These are phyloP conservation scores for Iselma pallidipennis DNA, from an alignment of 2,888 invertebrate species.

Conservation along the genomic window DNA sequence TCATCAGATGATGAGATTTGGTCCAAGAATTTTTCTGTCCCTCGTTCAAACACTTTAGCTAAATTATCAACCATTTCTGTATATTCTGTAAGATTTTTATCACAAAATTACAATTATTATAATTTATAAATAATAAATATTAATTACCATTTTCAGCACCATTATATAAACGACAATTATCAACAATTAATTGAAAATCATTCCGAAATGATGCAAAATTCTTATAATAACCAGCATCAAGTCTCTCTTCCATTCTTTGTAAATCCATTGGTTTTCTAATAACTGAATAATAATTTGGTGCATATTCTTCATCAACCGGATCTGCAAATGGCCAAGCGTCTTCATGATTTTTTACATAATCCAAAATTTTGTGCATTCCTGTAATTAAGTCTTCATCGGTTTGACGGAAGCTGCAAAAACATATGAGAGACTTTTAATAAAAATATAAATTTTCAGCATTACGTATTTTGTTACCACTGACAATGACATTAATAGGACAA, in stretches of 20 bases:
- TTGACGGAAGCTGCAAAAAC: slow-evolving; percentile 69
- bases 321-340: slow-evolving; percentile 96
- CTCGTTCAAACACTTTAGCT: slow-evolving; percentile 78
- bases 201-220: slow-evolving; percentile 79
- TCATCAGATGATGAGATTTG: slow-evolving; percentile 80
- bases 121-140: neutral
- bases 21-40: slow-evolving; percentile 82
- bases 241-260: slow-evolving; percentile 82
- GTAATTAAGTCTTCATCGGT: slow-evolving; percentile 84
- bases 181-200: slow-evolving; percentile 90
- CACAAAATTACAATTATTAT: slow-evolving; percentile 23
- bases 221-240: slow-evolving; percentile 80
- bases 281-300: slow-evolving; percentile 80
- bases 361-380: slow-evolving; percentile 90
- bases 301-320: slow-evolving; percentile 90
- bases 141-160: slow-evolving; percentile 85
- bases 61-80: slow-evolving; percentile 87
- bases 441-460: neutral
- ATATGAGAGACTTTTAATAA: too few relatives aligned
- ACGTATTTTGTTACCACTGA: neutral
- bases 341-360: slow-evolving; percentile 82
- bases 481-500: neutral
- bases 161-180: slow-evolving; percentile 91
- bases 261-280: slow-evolving; percentile 85
- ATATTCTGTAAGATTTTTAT: slow-evolving; percentile 71